Evolutionary conservation across 2,888 invertebrate species (phyloP).

Genomic region (Merodon equestris): DNA sequence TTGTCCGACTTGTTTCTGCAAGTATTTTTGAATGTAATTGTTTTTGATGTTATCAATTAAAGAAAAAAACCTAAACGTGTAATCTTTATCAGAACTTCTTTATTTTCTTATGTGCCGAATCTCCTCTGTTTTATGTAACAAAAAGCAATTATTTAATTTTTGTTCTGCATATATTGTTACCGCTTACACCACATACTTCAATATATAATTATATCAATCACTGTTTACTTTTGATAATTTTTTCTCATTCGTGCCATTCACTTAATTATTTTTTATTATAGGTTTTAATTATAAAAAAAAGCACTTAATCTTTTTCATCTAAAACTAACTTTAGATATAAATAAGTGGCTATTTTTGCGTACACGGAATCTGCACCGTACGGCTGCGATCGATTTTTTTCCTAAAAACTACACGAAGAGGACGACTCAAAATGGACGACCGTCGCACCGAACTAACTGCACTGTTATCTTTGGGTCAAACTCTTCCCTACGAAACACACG

Average conservation of each 20-base stretch:
- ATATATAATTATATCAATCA: no score
- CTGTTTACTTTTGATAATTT: no score
- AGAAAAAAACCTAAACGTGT: conserved; percentile 44
- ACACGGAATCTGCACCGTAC: conserved; percentile 2
- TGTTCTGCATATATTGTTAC: conserved; percentile 19
- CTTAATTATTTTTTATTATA: no score
- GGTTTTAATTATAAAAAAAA: no score
- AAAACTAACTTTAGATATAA: no score
- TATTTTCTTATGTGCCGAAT: conserved; percentile 49
- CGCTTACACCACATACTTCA: no score
- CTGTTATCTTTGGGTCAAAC: conserved; percentile 57
- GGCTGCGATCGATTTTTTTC: conserved; percentile 44
- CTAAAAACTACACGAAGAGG: conserved; percentile 26
- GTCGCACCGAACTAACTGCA: conserved; percentile 51
- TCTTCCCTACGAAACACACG: conserved; percentile 6
- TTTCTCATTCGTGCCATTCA: no score
- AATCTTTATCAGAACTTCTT: conserved; percentile 52
- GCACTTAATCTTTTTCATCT: no score
- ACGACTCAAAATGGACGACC: conserved; percentile 64
- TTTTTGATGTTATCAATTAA: conserved; percentile 52
- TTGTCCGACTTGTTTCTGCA: background rate
- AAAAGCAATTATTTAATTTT: conserved; percentile 24
- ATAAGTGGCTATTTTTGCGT: no score
- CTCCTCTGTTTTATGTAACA: conserved; percentile 54
- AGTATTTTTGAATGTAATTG: conserved; percentile 1